Conservation (phyloP, 2,797 vertebrate genomes). For the Enteromius viviparus region DNA sequence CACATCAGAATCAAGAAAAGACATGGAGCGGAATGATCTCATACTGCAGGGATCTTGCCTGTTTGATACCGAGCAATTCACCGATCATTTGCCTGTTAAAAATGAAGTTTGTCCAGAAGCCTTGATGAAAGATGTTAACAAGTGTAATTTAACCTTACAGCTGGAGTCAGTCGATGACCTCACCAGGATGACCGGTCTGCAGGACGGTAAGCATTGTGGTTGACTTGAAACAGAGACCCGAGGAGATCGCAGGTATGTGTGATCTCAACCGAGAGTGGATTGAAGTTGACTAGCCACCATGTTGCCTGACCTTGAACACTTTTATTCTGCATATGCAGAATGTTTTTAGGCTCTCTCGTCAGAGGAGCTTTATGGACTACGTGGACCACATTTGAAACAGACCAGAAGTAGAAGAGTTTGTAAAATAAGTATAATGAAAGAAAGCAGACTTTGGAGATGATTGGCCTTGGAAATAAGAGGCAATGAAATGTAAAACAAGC, state of each 20-base stretch:
- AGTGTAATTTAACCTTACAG: neutral
- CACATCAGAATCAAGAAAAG: neutral
- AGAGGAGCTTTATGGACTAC: neutral
- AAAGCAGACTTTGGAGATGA: conserved; percentile 9
- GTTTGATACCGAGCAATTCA: neutral
- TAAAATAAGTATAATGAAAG: neutral
- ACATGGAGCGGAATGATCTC: neutral
- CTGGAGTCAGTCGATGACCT: conserved; percentile 25
- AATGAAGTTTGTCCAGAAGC: conserved; percentile 34
- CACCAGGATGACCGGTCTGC: conserved; percentile 33
- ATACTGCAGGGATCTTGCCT: conserved; percentile 4
- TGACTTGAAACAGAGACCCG: conserved; percentile 2
- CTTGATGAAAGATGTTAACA: conserved; percentile 14
- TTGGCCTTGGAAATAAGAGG: conserved; percentile 17
- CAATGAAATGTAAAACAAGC: neutral
- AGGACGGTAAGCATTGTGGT: conserved; percentile 12
- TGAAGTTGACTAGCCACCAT: conserved; percentile 17
- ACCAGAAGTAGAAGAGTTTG: neutral
- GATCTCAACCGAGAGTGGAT: neutral
- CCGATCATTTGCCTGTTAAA: conserved; percentile 18
- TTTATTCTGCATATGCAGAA: neutral
- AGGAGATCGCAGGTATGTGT: neutral
- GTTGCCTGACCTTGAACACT: conserved; percentile 23
- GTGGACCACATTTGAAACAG: conserved; percentile 14
- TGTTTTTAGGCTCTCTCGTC: neutral